A percentile compares a stretch with the other conserved stretches of the same genome.
Evolutionary conservation across 2,113 vertebrate genomes (phyloP).

Genomic region (Rhipidura dahli): DNA sequence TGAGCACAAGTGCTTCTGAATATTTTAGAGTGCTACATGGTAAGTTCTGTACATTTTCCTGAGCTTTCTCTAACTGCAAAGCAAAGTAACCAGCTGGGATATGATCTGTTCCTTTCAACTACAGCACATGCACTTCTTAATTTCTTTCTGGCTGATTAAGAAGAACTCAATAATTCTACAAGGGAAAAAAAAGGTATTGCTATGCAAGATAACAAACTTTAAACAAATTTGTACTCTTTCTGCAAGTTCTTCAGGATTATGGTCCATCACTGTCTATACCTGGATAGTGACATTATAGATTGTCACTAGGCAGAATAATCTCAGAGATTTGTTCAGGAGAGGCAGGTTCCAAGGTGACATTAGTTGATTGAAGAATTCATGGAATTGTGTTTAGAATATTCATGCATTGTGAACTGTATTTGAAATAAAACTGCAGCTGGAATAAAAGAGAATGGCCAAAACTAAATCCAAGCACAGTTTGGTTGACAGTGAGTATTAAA

Average conservation of each 20-base stretch:
- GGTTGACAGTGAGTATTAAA: background rate
- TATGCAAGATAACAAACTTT: background rate
- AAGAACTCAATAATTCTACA: background rate
- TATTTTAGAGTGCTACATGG: background rate
- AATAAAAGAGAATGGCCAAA: background rate
- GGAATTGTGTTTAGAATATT: background rate
- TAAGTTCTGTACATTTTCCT: background rate
- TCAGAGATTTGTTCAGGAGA: background rate
- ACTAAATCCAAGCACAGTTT: background rate
- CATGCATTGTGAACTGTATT: background rate
- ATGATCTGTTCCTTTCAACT: background rate
- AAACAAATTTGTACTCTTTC: background rate
- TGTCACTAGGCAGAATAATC: background rate
- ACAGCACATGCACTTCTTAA: background rate
- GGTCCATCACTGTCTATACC: background rate
- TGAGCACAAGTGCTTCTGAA: background rate
- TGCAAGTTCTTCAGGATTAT: background rate
- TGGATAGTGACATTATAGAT: background rate
- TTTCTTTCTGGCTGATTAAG: background rate
- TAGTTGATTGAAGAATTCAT: background rate
- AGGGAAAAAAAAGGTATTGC: background rate
- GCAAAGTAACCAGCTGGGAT: background rate
- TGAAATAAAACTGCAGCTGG: background rate
- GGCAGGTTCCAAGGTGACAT: background rate
- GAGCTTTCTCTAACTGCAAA: background rate